Evolutionary conservation across 2,797 vertebrate species (phyloP).

Genomic region (Sebastes cheni): DNA sequence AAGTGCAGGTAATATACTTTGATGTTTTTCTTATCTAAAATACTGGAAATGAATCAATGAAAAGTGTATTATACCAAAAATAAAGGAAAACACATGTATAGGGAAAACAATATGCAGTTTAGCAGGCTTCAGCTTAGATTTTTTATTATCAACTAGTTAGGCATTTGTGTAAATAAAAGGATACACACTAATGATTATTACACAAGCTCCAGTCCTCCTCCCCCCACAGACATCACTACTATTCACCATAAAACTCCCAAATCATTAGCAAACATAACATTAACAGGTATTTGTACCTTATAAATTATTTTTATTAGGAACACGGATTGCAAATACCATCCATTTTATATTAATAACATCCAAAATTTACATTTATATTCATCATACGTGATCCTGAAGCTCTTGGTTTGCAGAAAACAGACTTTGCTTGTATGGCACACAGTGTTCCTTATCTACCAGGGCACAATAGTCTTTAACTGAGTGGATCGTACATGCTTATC

Average conservation of each 20-base stretch:
- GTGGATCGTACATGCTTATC: constrained; percentile 43
- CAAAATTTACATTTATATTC: not conserved
- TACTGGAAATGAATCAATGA: too few species aligned
- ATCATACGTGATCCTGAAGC: not conserved
- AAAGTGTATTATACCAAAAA: not conserved
- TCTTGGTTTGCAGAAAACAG: not conserved
- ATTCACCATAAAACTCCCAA: not conserved
- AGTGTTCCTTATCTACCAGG: constrained; percentile 4
- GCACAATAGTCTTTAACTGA: constrained; percentile 2
- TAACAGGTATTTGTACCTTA: not conserved
- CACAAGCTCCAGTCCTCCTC: not conserved
- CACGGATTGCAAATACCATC: not conserved
- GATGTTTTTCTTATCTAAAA: not conserved
- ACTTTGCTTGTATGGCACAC: not conserved
- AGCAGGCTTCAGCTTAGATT: not conserved
- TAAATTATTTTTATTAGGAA: not conserved
- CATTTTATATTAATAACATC: not conserved
- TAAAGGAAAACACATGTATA: not conserved
- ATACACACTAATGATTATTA: not conserved
- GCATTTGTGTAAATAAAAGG: not conserved
- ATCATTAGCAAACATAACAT: not conserved
- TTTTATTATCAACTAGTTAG: not conserved
- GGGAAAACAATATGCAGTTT: not conserved
- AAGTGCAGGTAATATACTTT: constrained; percentile 86
- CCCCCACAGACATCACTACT: not conserved